These are phyloP conservation scores for Nomada fucata DNA, from an alignment of 2,888 invertebrate genomes.

Conservation along the genomic window DNA sequence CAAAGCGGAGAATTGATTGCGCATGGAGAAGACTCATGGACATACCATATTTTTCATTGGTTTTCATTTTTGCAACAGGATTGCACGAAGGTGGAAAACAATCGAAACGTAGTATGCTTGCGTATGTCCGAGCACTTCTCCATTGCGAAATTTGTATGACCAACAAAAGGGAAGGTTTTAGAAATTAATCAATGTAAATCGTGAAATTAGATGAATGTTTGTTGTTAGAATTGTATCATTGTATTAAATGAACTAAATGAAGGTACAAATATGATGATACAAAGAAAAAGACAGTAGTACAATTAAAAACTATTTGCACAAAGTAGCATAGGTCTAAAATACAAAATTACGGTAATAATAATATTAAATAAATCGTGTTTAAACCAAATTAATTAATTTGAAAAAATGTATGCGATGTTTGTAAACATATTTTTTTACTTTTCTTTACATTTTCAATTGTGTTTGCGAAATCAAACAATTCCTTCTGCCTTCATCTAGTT, in stretches of 20 bases:
- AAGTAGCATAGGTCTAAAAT: background rate
- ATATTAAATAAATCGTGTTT: background rate
- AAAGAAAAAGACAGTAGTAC: background rate
- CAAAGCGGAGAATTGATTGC: background rate
- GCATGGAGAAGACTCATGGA: slow-evolving; percentile 15
- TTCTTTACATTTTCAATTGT: background rate
- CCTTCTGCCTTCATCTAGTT: slow-evolving; percentile 20
- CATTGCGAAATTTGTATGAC: slow-evolving; percentile 18
- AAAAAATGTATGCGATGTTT: background rate
- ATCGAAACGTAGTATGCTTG: background rate
- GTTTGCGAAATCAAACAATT: background rate
- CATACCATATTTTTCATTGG: background rate
- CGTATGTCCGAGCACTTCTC: slow-evolving; percentile 2
- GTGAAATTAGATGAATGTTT: slow-evolving; percentile 22
- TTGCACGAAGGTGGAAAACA: slow-evolving; percentile 11
- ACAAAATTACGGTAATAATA: background rate
- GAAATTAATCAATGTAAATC: slow-evolving; percentile 35
- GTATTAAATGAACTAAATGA: slow-evolving; percentile 26
- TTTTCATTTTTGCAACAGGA: slow-evolving; percentile 12
- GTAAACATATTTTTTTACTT: background rate
- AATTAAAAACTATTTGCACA: background rate
- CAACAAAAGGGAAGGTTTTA: slow-evolving; percentile 16
- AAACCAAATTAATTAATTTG: background rate
- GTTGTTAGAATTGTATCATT: slow-evolving; percentile 17
- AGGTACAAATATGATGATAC: background rate